These are phyloP conservation scores for Melanotaenia nigrans DNA, from an alignment of 2,797 vertebrate species.

Conservation along the genomic window DNA sequence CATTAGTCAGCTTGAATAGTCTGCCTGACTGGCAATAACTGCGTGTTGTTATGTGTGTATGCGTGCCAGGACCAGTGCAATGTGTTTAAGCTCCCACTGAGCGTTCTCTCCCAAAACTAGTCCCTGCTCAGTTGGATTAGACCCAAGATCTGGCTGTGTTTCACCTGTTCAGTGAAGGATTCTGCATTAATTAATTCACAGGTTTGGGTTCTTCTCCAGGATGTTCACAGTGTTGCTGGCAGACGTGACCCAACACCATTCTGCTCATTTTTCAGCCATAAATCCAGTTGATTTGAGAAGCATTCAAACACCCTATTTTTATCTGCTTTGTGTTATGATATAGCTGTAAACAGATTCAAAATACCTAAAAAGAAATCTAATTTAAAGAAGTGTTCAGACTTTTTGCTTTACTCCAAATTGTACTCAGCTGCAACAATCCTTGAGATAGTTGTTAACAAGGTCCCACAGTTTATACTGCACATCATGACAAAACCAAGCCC, in stretches of 20 bases:
- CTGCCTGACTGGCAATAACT: slow-evolving; percentile 14
- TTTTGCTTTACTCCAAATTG: neutral
- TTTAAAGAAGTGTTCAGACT: neutral
- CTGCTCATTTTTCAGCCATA: slow-evolving; percentile 24
- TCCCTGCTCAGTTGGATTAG: slow-evolving; percentile 52
- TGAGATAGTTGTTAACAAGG: neutral
- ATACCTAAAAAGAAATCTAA: neutral
- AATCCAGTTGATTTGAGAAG: neutral
- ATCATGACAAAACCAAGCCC: neutral
- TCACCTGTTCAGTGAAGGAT: slow-evolving; percentile 62
- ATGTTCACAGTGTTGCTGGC: slow-evolving; percentile 52
- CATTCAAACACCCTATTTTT: neutral
- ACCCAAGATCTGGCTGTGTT: slow-evolving; percentile 63
- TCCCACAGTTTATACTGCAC: neutral
- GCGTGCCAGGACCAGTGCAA: slow-evolving; percentile 40
- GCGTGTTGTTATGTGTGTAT: slow-evolving; percentile 6
- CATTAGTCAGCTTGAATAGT: slow-evolving; percentile 34
- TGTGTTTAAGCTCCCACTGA: slow-evolving; percentile 52
- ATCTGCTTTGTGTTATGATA: neutral
- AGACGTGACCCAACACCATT: slow-evolving; percentile 27
- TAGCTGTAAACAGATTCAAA: neutral
- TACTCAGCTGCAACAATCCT: neutral
- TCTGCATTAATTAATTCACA: slow-evolving; percentile 68
- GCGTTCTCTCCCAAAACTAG: slow-evolving; percentile 49
- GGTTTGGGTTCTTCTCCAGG: slow-evolving; percentile 44